These are phyloP conservation scores for Thymelicus lineola DNA, from an alignment of 2,888 invertebrate genomes.

Conservation along the genomic window DNA sequence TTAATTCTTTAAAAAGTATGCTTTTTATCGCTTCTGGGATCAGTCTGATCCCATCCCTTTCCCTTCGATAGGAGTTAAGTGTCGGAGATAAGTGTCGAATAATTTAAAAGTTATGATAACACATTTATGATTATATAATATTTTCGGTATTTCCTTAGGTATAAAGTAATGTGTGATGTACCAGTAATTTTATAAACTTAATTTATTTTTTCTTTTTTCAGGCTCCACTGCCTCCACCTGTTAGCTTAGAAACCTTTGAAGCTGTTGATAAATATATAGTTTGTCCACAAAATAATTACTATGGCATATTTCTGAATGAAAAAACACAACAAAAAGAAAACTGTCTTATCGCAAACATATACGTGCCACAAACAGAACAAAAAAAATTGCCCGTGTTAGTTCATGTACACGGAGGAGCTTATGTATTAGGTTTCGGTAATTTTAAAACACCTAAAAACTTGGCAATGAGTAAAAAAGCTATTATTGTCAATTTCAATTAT, in stretches of 20 bases:
- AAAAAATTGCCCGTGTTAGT: conserved; percentile 62
- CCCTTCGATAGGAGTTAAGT: no score
- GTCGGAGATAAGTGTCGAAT: no score
- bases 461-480: conserved; percentile 54
- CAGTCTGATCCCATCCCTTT: no score
- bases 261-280: conserved; percentile 49
- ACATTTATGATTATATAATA: no score
- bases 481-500: conserved; percentile 62
- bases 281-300: conserved; percentile 51
- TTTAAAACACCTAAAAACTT: conserved; percentile 43
- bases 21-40: no score
- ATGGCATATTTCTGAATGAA: conserved; percentile 8
- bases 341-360: conserved; percentile 49
- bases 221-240: conserved; percentile 57
- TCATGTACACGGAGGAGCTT: conserved; percentile 71
- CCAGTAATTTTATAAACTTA: no score
- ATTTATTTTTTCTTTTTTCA: conserved; percentile 28
- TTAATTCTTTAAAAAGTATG: no score
- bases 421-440: conserved; percentile 59
- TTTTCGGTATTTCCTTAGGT: no score
- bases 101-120: no score
- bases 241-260: conserved; percentile 51
- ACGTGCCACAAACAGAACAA: conserved; percentile 46
- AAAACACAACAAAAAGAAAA: conserved; percentile 41
- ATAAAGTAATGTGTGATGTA: no score